A percentile compares a stretch with the other conserved stretches of the same genome.
These are phyloP conservation scores for silkworm (Bombyx mori) DNA, from an alignment of 1,140 invertebrate species.

Conservation along the genomic window ASM3026992v2 NC_085123.1:2908001-2908500, in stretches of 20 bases:
- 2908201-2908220: slow-evolving; percentile 34
- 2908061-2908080: slow-evolving; percentile 73
- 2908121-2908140: slow-evolving; percentile 70
- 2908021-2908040: slow-evolving; percentile 49
- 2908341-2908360: slow-evolving; percentile 71
- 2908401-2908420: slow-evolving; percentile 46
- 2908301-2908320: slow-evolving; percentile 66
- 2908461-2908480: slow-evolving; percentile 74
- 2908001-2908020: slow-evolving; percentile 73
- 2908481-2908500: slow-evolving; percentile 69
- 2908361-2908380: slow-evolving; percentile 58
- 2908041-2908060: slow-evolving; percentile 26
- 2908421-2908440: slow-evolving; percentile 42
- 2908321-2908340: slow-evolving; percentile 74
- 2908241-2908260: slow-evolving; percentile 55
- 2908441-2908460: slow-evolving; percentile 49
- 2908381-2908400: slow-evolving; percentile 49
- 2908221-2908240: slow-evolving; percentile 46
- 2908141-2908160: slow-evolving; percentile 51
- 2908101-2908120: slow-evolving; percentile 76
- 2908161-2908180: slow-evolving; percentile 41
- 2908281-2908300: slow-evolving; percentile 54
- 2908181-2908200: slow-evolving; percentile 43
- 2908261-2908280: slow-evolving; percentile 61
- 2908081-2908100: slow-evolving; percentile 77